Evolutionary conservation across 2,888 invertebrate genomes (phyloP).

Genomic region (Schizaphis graminum): DNA sequence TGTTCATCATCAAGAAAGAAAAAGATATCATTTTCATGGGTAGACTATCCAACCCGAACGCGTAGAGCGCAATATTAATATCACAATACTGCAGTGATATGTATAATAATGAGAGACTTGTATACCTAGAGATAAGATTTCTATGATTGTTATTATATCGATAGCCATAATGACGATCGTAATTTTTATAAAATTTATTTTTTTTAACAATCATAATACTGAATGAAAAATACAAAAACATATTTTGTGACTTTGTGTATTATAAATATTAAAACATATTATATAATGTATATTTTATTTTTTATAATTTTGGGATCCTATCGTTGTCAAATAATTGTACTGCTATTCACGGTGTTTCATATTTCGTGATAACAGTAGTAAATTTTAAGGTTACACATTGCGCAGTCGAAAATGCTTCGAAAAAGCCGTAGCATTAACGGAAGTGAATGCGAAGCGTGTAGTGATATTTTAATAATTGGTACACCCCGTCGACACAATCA

Average conservation of each 20-base stretch:
- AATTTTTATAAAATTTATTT: background rate
- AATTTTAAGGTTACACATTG: background rate
- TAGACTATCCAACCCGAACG: slow-evolving; percentile 19
- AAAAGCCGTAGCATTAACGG: rapidly evolving
- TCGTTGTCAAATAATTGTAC: background rate
- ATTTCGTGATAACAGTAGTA: background rate
- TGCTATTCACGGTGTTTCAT: background rate
- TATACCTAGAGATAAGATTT: background rate
- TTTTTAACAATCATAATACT: background rate
- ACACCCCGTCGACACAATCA: background rate
- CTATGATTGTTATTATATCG: background rate
- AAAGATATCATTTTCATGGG: slow-evolving; percentile 46
- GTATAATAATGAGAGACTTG: background rate
- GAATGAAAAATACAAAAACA: background rate
- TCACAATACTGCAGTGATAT: background rate
- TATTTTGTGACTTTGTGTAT: background rate
- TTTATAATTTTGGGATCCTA: background rate
- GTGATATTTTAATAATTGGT: background rate
- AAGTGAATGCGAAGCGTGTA: background rate
- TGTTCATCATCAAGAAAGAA: slow-evolving; percentile 42
- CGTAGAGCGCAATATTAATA: background rate
- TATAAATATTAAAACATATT: background rate
- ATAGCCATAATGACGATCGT: background rate
- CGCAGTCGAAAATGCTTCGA: background rate
- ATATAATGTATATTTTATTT: background rate